phyloP scores from a whole-genome alignment of 2,888 invertebrate species.

The Lingula anatina region DNA sequence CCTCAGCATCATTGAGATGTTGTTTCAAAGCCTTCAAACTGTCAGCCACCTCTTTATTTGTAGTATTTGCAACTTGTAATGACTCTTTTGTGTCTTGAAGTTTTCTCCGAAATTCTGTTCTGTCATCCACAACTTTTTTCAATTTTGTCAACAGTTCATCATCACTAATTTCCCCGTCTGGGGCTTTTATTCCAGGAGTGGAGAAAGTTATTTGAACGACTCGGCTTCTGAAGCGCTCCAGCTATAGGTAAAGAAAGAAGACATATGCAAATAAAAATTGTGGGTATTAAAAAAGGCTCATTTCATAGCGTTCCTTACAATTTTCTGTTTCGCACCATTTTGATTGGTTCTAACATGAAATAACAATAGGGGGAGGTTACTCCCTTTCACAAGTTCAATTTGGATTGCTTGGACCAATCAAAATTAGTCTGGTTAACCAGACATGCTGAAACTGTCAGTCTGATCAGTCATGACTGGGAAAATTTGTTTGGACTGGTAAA shows the following conservation, averaged over 20 bases:
- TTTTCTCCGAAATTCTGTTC: slow-evolving; percentile 26
- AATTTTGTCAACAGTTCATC: slow-evolving; percentile 41
- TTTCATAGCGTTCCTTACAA: too few relatives aligned
- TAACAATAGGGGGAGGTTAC: too few relatives aligned
- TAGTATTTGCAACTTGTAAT: slow-evolving; percentile 23
- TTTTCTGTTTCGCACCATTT: too few relatives aligned
- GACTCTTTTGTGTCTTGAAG: slow-evolving; percentile 34
- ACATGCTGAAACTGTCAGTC: too few relatives aligned
- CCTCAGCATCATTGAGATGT: slow-evolving; percentile 30
- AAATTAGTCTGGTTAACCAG: too few relatives aligned
- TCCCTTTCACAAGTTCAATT: too few relatives aligned
- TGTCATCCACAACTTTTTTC: slow-evolving; percentile 39
- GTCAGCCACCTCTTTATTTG: slow-evolving; percentile 28
- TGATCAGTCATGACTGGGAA: too few relatives aligned
- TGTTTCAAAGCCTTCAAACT: slow-evolving; percentile 32
- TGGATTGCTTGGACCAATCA: too few relatives aligned
- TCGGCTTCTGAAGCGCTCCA: slow-evolving; percentile 45
- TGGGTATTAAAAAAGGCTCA: too few relatives aligned
- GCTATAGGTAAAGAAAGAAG: slow-evolving; percentile 22
- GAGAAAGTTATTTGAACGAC: slow-evolving; percentile 46
- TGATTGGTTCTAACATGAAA: too few relatives aligned
- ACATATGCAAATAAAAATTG: too few relatives aligned
- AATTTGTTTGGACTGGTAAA: too few relatives aligned
- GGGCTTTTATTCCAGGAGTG: slow-evolving; percentile 39
- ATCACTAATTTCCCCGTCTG: slow-evolving; percentile 41